Conservation (phyloP, 2,797 vertebrate genomes). For the Sebastes glaucus region DNA sequence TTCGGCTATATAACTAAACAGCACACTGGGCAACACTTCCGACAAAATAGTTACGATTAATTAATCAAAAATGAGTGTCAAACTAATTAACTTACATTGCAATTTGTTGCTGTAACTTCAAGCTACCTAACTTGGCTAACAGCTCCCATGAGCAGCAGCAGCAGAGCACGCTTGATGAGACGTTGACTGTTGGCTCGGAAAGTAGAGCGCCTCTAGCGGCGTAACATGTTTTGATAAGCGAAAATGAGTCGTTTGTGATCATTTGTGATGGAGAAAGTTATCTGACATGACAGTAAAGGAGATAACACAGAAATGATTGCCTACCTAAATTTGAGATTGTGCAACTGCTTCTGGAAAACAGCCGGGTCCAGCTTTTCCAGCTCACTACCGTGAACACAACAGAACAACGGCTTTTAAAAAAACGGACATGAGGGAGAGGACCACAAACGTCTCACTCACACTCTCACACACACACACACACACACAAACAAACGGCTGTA, state of each 20-base stretch:
- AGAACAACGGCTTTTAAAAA: neutral
- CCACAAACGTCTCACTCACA: neutral
- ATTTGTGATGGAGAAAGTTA: too few species aligned
- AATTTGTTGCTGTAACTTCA: neutral
- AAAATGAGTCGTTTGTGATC: neutral
- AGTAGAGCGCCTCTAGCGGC: conserved; percentile 41
- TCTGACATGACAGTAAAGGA: neutral
- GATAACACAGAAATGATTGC: neutral
- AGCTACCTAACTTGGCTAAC: neutral
- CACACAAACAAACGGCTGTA: neutral
- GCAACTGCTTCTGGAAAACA: conserved; percentile 31
- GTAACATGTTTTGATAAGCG: neutral
- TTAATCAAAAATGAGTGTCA: neutral
- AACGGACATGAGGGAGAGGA: neutral
- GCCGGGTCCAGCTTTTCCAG: conserved; percentile 11
- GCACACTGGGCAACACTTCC: neutral
- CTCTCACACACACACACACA: too few species aligned
- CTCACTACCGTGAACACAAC: conserved; percentile 23
- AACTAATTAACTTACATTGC: neutral
- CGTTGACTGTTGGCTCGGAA: neutral
- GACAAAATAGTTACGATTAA: neutral
- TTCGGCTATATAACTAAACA: neutral
- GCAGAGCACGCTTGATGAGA: neutral
- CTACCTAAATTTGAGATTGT: conserved; percentile 17
- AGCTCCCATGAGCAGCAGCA: too few species aligned